Evolutionary conservation across 2,888 invertebrate species (phyloP).

Genomic region (Melangyna quadrimaculata): DNA sequence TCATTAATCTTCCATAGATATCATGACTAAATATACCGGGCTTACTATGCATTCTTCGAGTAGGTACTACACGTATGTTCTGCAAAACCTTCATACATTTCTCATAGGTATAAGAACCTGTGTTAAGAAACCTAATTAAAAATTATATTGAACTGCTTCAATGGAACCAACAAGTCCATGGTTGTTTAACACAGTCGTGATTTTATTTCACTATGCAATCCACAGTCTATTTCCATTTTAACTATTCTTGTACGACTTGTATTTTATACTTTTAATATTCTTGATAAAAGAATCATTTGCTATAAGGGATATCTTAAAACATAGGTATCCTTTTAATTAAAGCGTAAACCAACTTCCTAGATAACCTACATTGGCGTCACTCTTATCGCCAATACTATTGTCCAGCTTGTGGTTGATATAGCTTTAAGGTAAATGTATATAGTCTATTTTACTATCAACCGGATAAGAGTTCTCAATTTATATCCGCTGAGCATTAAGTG

Average conservation of each 20-base stretch:
- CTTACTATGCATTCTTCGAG: too few relatives aligned
- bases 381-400: slow-evolving; percentile 50
- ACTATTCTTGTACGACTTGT: neutral
- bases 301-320: slow-evolving; percentile 31
- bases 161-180: too few relatives aligned
- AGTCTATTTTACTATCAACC: slow-evolving; percentile 35
- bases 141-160: too few relatives aligned
- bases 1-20: too few relatives aligned
- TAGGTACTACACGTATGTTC: too few relatives aligned
- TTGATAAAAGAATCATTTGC: neutral
- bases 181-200: too few relatives aligned
- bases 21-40: too few relatives aligned
- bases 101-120: too few relatives aligned
- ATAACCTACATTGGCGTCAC: slow-evolving; percentile 61
- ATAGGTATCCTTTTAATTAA: slow-evolving; percentile 70
- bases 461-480: slow-evolving; percentile 59
- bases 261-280: neutral
- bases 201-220: too few relatives aligned
- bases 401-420: slow-evolving; percentile 58
- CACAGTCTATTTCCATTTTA: neutral
- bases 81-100: too few relatives aligned
- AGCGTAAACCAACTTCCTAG: slow-evolving; percentile 66
- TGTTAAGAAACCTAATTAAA: too few relatives aligned
- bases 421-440: neutral
- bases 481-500: slow-evolving; percentile 39